Base-by-base conservation (phyloP, 2,888 invertebrate genomes). In the Eupithecia subumbrata region DNA sequence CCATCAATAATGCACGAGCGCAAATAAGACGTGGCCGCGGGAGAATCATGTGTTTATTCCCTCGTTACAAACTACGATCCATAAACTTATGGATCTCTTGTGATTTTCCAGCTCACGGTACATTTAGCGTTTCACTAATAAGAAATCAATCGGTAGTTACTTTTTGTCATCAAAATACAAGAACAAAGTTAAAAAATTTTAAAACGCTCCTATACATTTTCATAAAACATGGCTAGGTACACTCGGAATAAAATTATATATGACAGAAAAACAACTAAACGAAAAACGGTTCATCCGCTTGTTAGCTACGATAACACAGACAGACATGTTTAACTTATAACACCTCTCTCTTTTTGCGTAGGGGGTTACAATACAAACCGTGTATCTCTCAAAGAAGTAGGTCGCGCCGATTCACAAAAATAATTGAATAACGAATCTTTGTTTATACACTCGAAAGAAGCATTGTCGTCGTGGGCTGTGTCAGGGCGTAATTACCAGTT, bases 1-100 rank as follows among this genome's bases (percentile, higher is more conserved):
- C 67, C 67, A 67, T 67, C 34, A n/a, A 40, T 67, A 67, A 67
- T 67, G 67, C n/a, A 64, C 34, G 64, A 67, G 67, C n/a, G 67
- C 22, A 12, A 18, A 18, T 66, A 12, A 22, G n/a, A n/a, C 9
- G 66, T 37, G n/a, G 12, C 18, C 34, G 64, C 37, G 67, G 18
- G 12, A 37, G 66, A 66, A 34, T 37, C 18, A 37, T n/a, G 34
- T 66, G 14, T 16, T 25, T 63, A 63, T 30, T 14, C 63, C 30
- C 9, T 16, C 25, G 11, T 60, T 60, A 25, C 30, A 5, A 30
- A 25, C 30, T 63, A 30, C 14, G 5, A 30, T 14, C 14, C 63
- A 63, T 14, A 22, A 9, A 52, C 52, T 52, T 52, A 52, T 52
- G 9, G 52, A 52, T 11, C 22, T 11, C n/a, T 52, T n/a, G n/a